A percentile compares a stretch with the other conserved stretches of the same genome.
Conservation (phyloP, 2,797 vertebrate genomes). For the Microctenopoma steveboyesi region DNA sequence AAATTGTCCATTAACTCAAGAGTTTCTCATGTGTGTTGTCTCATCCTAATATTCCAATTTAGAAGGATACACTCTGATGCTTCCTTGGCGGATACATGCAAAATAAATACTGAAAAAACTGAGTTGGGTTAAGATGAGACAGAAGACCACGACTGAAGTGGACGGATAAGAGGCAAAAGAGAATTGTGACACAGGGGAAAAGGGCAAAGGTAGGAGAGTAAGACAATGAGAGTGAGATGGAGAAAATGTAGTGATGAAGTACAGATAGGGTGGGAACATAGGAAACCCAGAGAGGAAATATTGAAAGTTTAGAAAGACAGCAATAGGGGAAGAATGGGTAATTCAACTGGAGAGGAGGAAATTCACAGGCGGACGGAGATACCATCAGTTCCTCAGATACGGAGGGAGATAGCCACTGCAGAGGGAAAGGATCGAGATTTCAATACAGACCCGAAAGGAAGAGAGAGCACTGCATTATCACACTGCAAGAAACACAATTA, state of each 20-base stretch:
- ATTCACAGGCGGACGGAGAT: constrained; percentile 66
- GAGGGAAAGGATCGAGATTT: constrained; percentile 72
- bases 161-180: constrained; percentile 51
- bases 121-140: constrained; percentile 49
- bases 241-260: constrained; percentile 54
- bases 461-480: constrained; percentile 66
- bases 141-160: constrained; percentile 53
- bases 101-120: constrained; percentile 49
- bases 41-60: constrained; percentile 78
- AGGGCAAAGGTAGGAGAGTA: constrained; percentile 16
- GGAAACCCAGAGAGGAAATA: constrained; percentile 52
- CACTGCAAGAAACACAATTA: constrained; percentile 73
- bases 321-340: constrained; percentile 55
- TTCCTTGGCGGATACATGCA: constrained; percentile 67
- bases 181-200: constrained; percentile 46
- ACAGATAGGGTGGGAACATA: constrained; percentile 44
- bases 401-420: constrained; percentile 61
- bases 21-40: constrained; percentile 73
- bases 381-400: constrained; percentile 69
- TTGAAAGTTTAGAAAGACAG: constrained; percentile 59
- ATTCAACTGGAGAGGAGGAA: constrained; percentile 63
- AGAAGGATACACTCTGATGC: constrained; percentile 77
- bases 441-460: constrained; percentile 69
- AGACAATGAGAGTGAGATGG: constrained; percentile 42
- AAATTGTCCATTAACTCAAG: constrained; percentile 81